Conservation (phyloP, 2,888 invertebrate genomes). For the Eudasyphora cyanicolor region DNA sequence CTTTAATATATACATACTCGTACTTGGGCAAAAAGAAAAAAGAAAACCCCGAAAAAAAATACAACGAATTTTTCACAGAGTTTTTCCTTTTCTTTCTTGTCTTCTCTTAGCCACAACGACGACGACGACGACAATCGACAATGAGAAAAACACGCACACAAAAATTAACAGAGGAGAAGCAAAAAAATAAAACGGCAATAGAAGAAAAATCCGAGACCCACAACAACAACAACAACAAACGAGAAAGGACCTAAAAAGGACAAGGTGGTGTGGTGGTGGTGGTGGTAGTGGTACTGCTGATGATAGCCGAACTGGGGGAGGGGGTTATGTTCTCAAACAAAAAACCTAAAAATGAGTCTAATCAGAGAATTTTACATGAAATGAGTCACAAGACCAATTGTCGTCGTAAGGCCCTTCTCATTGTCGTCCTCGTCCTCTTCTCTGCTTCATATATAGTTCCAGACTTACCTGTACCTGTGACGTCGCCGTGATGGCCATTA, state of each 20-base stretch:
- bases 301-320: no score
- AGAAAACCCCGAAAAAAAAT: no score
- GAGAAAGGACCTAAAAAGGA: slow-evolving; percentile 1
- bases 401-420: neutral
- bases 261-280: no score
- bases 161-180: no score
- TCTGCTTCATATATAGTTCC: neutral
- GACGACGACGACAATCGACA: neutral
- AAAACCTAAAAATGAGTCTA: slow-evolving; percentile 8
- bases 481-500: slow-evolving; percentile 61
- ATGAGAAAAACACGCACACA: neutral
- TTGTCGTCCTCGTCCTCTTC: neutral
- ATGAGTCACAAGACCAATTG: slow-evolving; percentile 8
- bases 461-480: slow-evolving; percentile 67
- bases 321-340: neutral
- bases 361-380: slow-evolving; percentile 6
- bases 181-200: slow-evolving; percentile 12
- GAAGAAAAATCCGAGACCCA: neutral
- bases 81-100: neutral
- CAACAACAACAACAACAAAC: slow-evolving; percentile 13
- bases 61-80: neutral
- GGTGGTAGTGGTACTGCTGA: no score
- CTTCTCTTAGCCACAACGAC: neutral
- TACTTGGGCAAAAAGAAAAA: no score
- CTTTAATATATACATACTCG: slow-evolving; percentile 16